Evolutionary conservation across 2,888 invertebrate genomes (phyloP).

Genomic region (Rhyacophila evoluta): DNA sequence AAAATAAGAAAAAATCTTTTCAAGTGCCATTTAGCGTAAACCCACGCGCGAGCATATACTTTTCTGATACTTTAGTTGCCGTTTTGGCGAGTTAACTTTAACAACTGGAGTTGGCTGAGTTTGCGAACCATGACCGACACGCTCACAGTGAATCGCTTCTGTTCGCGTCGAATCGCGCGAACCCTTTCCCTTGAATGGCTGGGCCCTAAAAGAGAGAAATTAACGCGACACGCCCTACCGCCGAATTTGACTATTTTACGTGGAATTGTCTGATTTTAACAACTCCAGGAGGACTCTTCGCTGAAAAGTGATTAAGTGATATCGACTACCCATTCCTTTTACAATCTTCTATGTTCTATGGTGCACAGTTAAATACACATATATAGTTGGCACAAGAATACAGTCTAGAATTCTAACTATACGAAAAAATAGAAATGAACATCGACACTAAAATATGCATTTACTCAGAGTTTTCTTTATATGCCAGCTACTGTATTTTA

Average conservation of each 20-base stretch:
- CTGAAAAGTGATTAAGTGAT: neutral
- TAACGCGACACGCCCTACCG: constrained; percentile 6
- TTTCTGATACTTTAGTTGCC: constrained; percentile 25
- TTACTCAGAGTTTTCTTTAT: no score
- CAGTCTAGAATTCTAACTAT: neutral
- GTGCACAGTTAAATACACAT: neutral
- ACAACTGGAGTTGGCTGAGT: constrained; percentile 13
- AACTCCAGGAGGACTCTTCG: neutral
- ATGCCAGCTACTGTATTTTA: no score
- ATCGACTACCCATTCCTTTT: neutral
- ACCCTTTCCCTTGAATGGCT: neutral
- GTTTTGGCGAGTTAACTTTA: constrained; percentile 12
- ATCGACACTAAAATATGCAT: no score
- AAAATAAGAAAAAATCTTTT: constrained; percentile 3
- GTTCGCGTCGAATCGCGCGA: neutral
- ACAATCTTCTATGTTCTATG: no score
- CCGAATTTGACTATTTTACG: constrained; percentile 13
- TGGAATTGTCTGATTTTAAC: neutral
- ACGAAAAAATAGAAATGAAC: no score
- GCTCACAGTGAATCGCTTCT: constrained; percentile 23
- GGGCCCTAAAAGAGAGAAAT: neutral
- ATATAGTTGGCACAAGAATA: neutral
- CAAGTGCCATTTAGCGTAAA: constrained; percentile 5
- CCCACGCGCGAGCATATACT: neutral
- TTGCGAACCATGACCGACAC: constrained; percentile 25